Evolutionary conservation across 2,888 invertebrate species (phyloP).

Genomic region (Drosophila anceps): DNA sequence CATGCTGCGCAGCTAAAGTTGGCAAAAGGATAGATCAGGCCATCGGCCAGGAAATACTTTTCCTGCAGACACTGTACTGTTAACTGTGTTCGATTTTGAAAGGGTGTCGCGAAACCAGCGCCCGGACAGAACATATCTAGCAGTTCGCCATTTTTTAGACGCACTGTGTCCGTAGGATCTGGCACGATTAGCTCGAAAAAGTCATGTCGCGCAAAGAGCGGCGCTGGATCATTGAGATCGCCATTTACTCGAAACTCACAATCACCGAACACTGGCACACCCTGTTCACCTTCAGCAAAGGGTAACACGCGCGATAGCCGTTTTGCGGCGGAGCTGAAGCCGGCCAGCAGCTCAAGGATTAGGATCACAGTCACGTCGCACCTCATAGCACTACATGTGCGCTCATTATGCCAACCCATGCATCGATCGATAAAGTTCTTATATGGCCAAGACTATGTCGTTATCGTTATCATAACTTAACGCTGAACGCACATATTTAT

Average conservation of each 20-base stretch:
- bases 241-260: constrained; percentile 77
- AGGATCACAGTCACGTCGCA: constrained; percentile 41
- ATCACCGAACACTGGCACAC: constrained; percentile 65
- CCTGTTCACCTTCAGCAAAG: constrained; percentile 51
- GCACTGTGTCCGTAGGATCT: constrained; percentile 73
- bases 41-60: constrained; percentile 75
- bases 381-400: constrained; percentile 50
- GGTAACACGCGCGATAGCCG: constrained; percentile 59
- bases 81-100: constrained; percentile 62
- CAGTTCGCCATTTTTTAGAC: constrained; percentile 68
- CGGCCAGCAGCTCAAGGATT: constrained; percentile 52
- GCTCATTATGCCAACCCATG: constrained; percentile 36
- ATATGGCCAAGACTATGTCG: constrained; percentile 34
- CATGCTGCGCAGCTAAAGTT: constrained; percentile 81
- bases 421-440: constrained; percentile 32
- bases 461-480: constrained; percentile 23
- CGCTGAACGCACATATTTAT: constrained; percentile 32
- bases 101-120: constrained; percentile 64
- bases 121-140: constrained; percentile 83
- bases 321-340: constrained; percentile 6
- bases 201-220: constrained; percentile 86
- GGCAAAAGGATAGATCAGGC: constrained; percentile 72
- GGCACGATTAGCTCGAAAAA: constrained; percentile 76
- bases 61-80: constrained; percentile 79
- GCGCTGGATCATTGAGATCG: constrained; percentile 86